A percentile compares a stretch with the other conserved stretches of the same genome.
Conservation (phyloP, 1,140 invertebrate genomes). For the Colletes gigas region DNA sequence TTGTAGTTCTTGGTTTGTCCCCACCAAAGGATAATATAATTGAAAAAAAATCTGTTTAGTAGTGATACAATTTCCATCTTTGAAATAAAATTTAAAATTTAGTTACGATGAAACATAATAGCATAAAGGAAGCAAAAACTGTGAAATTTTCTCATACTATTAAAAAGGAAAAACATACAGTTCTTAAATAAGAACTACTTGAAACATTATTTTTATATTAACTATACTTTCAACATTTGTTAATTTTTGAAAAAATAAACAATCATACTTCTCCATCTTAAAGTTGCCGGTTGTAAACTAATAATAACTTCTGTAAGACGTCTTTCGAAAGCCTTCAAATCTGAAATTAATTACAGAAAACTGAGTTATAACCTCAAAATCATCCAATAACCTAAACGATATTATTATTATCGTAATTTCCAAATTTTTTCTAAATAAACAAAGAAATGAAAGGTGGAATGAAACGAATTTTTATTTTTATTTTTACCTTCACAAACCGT, state of each 20-base stretch:
- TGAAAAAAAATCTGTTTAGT: no score
- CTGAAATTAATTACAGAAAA: constrained; percentile 83
- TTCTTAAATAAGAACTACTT: no score
- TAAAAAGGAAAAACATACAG: no score
- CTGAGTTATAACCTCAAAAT: constrained; percentile 38
- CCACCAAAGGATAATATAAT: no score
- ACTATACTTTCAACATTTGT: background rate
- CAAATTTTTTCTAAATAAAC: no score
- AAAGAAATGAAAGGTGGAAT: no score
- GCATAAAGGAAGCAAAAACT: no score
- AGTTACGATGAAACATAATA: background rate
- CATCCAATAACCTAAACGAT: background rate
- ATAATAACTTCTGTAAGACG: constrained; percentile 97
- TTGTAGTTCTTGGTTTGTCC: no score
- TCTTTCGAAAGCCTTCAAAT: constrained; percentile 98
- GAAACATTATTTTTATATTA: background rate
- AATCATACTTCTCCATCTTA: constrained; percentile 94
- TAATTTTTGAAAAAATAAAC: constrained; percentile 16
- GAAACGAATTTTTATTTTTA: background rate
- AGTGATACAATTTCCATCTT: no score
- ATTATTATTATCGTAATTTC: no score
- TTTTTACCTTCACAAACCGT: constrained; percentile 87
- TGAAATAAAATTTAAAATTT: no score
- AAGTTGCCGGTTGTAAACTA: constrained; percentile 94
- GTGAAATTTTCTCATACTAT: no score